These are phyloP conservation scores for Aphis gossypii DNA, from an alignment of 1,140 invertebrate genomes.

Conservation along the genomic window DNA sequence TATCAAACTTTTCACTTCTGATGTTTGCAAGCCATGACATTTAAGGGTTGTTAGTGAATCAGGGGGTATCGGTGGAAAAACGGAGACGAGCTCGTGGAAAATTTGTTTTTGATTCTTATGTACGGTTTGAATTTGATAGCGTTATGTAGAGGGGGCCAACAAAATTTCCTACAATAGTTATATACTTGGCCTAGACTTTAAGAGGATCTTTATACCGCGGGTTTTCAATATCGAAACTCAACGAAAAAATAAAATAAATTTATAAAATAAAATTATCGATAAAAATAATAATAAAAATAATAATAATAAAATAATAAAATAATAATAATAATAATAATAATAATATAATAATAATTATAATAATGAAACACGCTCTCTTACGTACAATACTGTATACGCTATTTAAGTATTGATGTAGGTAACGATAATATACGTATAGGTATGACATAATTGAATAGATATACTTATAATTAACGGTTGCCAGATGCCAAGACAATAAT, in stretches of 20 bases:
- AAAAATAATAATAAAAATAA: neutral
- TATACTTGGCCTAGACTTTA: neutral
- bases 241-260: neutral
- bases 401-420: conserved; percentile 6
- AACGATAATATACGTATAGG: conserved; percentile 24
- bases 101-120: neutral
- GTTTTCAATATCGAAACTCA: neutral
- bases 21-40: neutral
- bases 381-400: neutral
- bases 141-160: neutral
- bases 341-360: neutral
- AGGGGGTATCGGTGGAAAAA: neutral
- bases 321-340: neutral
- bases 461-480: neutral
- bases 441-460: neutral
- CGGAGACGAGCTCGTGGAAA: neutral
- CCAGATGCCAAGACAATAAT: neutral
- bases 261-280: neutral
- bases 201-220: neutral
- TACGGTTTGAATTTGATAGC: neutral
- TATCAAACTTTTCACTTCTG: too few species aligned
- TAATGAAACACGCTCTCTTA: neutral
- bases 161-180: neutral
- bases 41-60: neutral
- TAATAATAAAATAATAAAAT: neutral